These are phyloP conservation scores for Zoanthus sansibaricus DNA, from an alignment of 92 coral and sea anemone genomes.

Conservation along the genomic window DNA sequence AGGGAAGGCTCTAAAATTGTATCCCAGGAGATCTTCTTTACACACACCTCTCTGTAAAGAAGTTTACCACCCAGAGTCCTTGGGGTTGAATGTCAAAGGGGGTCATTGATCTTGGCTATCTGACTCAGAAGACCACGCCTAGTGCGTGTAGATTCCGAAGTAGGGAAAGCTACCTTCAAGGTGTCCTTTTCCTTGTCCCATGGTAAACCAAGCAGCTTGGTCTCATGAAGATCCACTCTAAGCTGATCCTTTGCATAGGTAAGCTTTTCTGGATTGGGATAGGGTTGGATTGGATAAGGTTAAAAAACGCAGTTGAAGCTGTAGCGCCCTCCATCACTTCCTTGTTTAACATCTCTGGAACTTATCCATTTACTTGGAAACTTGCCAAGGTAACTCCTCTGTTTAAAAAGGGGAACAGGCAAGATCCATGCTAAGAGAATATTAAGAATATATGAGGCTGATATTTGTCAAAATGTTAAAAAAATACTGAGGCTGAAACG, in stretches of 20 bases:
- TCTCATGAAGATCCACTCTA: slow-evolving; percentile 22
- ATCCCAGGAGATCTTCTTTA: slow-evolving; percentile 38
- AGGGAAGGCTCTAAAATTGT: slow-evolving; percentile 27
- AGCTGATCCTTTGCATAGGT: slow-evolving; percentile 52
- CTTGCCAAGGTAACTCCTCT: too few species aligned
- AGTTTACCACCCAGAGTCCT: slow-evolving; percentile 43
- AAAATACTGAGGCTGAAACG: too few species aligned
- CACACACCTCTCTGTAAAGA: slow-evolving; percentile 42
- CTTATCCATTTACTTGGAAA: too few species aligned
- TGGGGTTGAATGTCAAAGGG: slow-evolving; percentile 49
- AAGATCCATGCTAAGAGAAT: too few species aligned
- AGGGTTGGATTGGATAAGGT: too few species aligned
- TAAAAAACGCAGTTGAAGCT: too few species aligned
- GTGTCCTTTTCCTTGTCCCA: slow-evolving; percentile 49
- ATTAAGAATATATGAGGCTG: too few species aligned
- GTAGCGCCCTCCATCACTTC: too few species aligned
- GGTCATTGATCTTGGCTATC: slow-evolving; percentile 53
- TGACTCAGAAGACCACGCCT: slow-evolving; percentile 46
- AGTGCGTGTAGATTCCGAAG: slow-evolving; percentile 34
- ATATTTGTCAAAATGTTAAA: too few species aligned
- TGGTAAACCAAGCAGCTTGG: slow-evolving; percentile 33
- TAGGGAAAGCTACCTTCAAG: slow-evolving; percentile 23
- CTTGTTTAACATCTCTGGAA: too few species aligned
- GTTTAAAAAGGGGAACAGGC: too few species aligned
- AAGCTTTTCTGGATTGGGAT: neutral